Evolutionary conservation across 1,140 invertebrate genomes (phyloP), one percentile per base, ranked within the genome.

Genomic region (Lordiphosa mommai): DNA sequence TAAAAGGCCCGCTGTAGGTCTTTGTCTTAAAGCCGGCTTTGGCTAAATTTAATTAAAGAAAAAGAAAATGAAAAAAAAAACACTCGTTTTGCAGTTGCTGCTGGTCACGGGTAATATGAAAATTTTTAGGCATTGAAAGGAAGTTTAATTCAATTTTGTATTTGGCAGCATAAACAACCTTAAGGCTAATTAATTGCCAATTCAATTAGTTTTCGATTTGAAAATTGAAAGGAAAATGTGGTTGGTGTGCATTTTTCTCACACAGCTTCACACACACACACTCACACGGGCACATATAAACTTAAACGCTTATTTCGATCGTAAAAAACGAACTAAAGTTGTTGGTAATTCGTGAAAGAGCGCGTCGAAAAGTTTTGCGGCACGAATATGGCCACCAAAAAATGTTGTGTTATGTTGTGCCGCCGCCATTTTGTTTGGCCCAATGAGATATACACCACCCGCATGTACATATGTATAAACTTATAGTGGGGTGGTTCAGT

Each of bases 331-430:
- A 57, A 67, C 61, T 73, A 85, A 85, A 88, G 69, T 88, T 88
- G 86, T 86, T 86, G 85, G 86, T 88, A 88, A 87, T 88, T 88
- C 86, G 86, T 86, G 87, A 88, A 88, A 88, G 86, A 86, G 74
- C 72, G 85, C 79, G 80, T 74, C 86, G 86, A 88, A 88, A 88
- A 88, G 74, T 87, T 87, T 85, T 84, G 63, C 55, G 53, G 51
- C 68, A 64, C 57, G 30, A 67, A 77, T 57, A 55, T 66, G 60
- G 67, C 49, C 46, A 59, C 36, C 56, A 51, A 68, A 77, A 65
- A 66, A 72, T 68, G 63, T 71, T 68, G 66, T 76, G 66, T 82
- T 76, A 82, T 82, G 77, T 82, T 63, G 71, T 84, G 72, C 77
- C 77, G 77, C 77, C 77, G 77, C 77, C 77, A 82, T 82, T 82